These are phyloP conservation scores for Miniopterus natalensis DNA, from an alignment of 2,113 vertebrate genomes.

Conservation along the genomic window DNA sequence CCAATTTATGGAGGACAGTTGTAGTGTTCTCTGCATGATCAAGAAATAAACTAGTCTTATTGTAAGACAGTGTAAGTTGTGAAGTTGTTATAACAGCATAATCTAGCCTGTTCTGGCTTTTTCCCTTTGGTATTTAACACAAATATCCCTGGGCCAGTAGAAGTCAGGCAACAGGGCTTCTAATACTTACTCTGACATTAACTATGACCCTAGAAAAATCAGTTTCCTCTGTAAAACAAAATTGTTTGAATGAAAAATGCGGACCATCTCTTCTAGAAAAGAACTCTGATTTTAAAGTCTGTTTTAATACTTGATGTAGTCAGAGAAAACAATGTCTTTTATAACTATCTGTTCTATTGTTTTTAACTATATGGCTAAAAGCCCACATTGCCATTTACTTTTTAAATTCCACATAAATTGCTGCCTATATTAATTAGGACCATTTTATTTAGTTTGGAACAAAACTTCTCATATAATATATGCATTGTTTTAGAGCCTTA, in stretches of 20 bases:
- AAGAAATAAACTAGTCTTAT: conserved; percentile 38
- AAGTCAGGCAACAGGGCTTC: neutral
- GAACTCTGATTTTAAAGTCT: neutral
- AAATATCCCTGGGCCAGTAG: neutral
- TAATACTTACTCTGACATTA: neutral
- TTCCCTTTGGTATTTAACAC: neutral
- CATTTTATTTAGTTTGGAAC: conserved; percentile 62
- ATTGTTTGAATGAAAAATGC: neutral
- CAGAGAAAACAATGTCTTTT: conserved; percentile 27
- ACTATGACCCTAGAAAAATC: neutral
- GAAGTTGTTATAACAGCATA: neutral
- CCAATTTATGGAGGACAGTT: neutral
- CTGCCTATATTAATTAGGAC: conserved; percentile 15
- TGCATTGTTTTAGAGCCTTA: conserved; percentile 44
- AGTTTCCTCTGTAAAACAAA: conserved; percentile 36
- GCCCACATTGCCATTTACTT: neutral
- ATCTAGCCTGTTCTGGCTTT: neutral
- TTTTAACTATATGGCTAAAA: conserved; percentile 44
- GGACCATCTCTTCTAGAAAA: neutral
- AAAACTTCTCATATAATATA: neutral
- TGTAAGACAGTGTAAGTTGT: neutral
- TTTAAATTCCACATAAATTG: conserved; percentile 9
- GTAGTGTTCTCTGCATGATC: neutral
- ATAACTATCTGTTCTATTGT: neutral
- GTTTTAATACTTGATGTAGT: conserved; percentile 40